Evolutionary conservation across 2,888 invertebrate species (phyloP).

Genomic region (Campaea margaritaria): DNA sequence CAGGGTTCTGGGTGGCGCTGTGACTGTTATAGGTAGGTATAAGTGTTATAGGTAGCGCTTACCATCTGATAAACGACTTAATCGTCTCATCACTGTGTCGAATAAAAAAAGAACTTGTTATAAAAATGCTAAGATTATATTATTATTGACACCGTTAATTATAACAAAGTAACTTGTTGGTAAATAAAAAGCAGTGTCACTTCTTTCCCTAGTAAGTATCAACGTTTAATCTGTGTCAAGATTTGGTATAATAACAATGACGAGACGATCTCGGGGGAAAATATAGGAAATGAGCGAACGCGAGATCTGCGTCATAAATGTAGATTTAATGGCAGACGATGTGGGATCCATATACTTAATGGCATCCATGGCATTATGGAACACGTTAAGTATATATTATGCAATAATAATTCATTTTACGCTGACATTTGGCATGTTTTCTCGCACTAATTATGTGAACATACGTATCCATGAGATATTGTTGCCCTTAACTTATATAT

Average conservation of each 20-base stretch:
- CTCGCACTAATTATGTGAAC: background rate
- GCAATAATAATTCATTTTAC: slow-evolving; percentile 12
- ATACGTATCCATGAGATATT: no score
- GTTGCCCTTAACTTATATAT: no score
- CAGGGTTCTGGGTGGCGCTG: no score
- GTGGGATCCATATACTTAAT: slow-evolving; percentile 32
- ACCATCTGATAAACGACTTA: no score
- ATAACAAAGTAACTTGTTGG: no score
- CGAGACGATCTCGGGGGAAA: slow-evolving; percentile 53
- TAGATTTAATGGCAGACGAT: slow-evolving; percentile 59
- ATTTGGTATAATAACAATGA: slow-evolving; percentile 66
- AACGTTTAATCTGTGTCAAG: slow-evolving; percentile 37
- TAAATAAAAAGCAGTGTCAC: slow-evolving; percentile 22
- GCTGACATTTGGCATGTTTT: background rate
- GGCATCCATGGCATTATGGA: slow-evolving; percentile 35
- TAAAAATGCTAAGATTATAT: no score
- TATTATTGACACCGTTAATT: no score
- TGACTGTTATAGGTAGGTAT: no score
- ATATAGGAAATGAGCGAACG: slow-evolving; percentile 50
- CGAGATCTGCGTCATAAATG: slow-evolving; percentile 56
- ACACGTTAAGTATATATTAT: background rate
- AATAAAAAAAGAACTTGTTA: no score
- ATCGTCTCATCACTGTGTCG: no score
- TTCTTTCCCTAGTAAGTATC: slow-evolving; percentile 6
- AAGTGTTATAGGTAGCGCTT: no score